Conservation (phyloP, 2,113 vertebrate genomes). For the Paralichthys olivaceus region DNA sequence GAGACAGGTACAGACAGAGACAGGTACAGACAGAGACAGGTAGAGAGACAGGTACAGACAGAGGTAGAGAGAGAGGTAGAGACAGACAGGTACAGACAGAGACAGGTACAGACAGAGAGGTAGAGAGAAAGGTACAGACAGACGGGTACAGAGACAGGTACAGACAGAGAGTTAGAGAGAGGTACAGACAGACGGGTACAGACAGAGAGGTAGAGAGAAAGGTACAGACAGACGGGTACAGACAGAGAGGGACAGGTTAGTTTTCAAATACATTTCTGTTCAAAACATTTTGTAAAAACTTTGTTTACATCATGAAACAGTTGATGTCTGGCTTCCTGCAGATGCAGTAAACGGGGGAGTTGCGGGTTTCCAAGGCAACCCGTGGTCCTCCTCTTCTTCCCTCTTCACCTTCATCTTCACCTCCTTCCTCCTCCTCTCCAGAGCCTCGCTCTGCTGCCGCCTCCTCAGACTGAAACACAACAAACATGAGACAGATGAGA, state of each 20-base stretch:
- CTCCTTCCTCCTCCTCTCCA: slow-evolving; percentile 9
- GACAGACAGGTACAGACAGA: too few species aligned
- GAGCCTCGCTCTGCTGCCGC: neutral
- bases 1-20: too few species aligned
- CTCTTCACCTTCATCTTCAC: slow-evolving; percentile 57
- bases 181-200: neutral
- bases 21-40: too few species aligned
- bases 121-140: too few species aligned
- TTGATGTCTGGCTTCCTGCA: slow-evolving; percentile 92
- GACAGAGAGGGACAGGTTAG: slow-evolving; percentile 12
- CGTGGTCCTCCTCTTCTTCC: slow-evolving; percentile 48
- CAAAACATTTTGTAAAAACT: neutral
- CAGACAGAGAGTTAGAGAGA: neutral
- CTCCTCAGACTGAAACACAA: slow-evolving; percentile 53
- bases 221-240: neutral
- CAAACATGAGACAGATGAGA: neutral
- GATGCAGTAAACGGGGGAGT: slow-evolving; percentile 88
- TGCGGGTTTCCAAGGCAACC: slow-evolving; percentile 69
- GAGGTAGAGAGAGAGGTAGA: too few species aligned
- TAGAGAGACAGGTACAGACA: too few species aligned
- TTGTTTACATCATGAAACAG: slow-evolving; percentile 91
- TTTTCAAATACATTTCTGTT: neutral
- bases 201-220: neutral
- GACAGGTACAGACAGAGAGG: too few species aligned
- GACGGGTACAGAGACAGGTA: too few species aligned